Evolutionary conservation across 2,888 invertebrate genomes (phyloP).

Genomic region (Xanthia togata): DNA sequence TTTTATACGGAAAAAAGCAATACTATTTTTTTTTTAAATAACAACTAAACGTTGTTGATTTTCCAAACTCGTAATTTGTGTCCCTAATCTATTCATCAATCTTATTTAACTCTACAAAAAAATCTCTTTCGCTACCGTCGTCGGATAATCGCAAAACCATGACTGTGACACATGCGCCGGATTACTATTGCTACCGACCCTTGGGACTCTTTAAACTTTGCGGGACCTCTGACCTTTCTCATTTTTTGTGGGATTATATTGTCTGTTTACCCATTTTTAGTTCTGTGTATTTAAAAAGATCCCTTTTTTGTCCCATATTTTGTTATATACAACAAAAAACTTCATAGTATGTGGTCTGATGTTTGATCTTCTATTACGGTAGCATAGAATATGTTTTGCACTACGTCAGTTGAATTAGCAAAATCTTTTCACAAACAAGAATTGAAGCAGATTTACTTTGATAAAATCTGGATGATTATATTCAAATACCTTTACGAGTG

Average conservation of each 20-base stretch:
- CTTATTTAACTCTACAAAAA: constrained; percentile 75
- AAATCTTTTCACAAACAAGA: neutral
- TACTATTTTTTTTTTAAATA: neutral
- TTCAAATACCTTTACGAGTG: constrained; percentile 12
- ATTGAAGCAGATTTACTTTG: neutral
- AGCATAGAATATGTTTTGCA: neutral
- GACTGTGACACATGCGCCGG: constrained; percentile 71
- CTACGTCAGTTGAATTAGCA: neutral
- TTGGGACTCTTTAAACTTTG: constrained; percentile 61
- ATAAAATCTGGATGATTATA: constrained; percentile 5
- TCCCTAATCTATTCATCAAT: constrained; percentile 63
- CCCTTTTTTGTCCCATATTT: constrained; percentile 31
- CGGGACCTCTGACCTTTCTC: constrained; percentile 54
- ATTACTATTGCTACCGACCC: constrained; percentile 67
- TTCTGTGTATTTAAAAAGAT: constrained; percentile 16
- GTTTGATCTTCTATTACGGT: neutral
- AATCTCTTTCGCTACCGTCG: constrained; percentile 71
- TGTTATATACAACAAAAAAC: constrained; percentile 7
- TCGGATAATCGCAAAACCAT: constrained; percentile 62
- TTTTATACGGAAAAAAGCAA: neutral
- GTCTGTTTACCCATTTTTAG: constrained; percentile 43
- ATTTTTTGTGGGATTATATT: constrained; percentile 18
- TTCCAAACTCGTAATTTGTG: constrained; percentile 12
- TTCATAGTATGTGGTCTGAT: neutral
- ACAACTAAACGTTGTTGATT: neutral